Conservation (phyloP, 92 coral and sea anemone genomes). For the Desmophyllum pertusum region DNA sequence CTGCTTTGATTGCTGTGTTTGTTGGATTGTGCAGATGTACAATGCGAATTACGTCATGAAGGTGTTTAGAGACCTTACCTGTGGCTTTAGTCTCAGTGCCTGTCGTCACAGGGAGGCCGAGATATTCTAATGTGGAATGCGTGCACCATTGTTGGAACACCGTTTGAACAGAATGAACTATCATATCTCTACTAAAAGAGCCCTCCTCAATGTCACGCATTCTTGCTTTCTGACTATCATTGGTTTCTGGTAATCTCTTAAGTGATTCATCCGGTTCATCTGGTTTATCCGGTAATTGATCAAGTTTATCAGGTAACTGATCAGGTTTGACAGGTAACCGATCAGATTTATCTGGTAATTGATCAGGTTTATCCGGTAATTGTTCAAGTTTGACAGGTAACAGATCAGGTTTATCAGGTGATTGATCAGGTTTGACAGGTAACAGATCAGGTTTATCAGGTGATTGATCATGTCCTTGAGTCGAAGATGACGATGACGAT, state of each 20-base stretch:
- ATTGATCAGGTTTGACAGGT: not conserved
- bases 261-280: not conserved
- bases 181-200: not conserved
- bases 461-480: not conserved
- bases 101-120: constrained; percentile 10
- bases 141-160: constrained; percentile 45
- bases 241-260: not conserved
- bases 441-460: not conserved
- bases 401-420: not conserved
- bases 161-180: constrained; percentile 17
- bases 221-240: not conserved
- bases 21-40: no score
- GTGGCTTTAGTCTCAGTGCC: not conserved
- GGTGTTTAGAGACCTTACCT: not conserved
- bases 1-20: no score
- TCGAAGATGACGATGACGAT: not conserved
- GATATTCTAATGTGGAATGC: constrained; percentile 17
- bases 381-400: not conserved
- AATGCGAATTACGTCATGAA: no score
- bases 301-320: not conserved
- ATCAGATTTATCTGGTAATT: not conserved
- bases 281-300: not conserved
- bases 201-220: not conserved
- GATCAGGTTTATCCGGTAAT: not conserved
- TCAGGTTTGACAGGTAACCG: not conserved